Percentiles rank a stretch among this genome's conserved stretches.
Evolutionary conservation across 2,113 vertebrate genomes (phyloP).

Genomic region (Rallus limicola): DNA sequence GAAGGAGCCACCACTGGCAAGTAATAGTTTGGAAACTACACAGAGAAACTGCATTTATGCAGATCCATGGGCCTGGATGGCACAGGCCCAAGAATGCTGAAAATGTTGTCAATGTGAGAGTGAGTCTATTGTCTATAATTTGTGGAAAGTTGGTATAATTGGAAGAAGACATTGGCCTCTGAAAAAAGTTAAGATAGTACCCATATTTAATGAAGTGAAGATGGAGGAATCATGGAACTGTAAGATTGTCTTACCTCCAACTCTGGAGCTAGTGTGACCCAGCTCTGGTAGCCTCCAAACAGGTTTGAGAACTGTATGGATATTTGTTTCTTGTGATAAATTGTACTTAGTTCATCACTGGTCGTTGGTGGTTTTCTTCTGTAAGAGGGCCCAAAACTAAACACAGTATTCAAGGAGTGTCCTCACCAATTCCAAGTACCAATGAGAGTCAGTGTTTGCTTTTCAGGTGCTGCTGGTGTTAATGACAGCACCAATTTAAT

Average conservation of each 20-base stretch:
- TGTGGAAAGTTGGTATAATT: background rate
- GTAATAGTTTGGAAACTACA: background rate
- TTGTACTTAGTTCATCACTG: no score
- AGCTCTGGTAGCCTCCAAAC: no score
- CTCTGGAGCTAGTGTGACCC: no score
- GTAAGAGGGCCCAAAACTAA: background rate
- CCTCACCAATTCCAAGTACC: background rate
- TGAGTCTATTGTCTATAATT: background rate
- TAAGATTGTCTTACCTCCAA: background rate
- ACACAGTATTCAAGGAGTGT: fast-evolving
- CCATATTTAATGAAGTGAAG: background rate
- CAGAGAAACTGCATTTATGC: background rate
- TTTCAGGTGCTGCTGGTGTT: background rate
- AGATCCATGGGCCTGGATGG: background rate
- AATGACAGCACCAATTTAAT: background rate
- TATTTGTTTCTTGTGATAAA: no score
- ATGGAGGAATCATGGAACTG: background rate
- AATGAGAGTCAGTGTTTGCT: background rate
- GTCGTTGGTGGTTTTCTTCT: no score
- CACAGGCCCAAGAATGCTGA: background rate
- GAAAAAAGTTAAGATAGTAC: background rate
- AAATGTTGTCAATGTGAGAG: background rate
- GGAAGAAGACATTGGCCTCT: background rate
- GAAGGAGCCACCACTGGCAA: background rate
- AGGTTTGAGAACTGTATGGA: no score